These are phyloP conservation scores for Otus scops DNA, from an alignment of 2,797 vertebrate genomes.

Conservation along the genomic window DNA sequence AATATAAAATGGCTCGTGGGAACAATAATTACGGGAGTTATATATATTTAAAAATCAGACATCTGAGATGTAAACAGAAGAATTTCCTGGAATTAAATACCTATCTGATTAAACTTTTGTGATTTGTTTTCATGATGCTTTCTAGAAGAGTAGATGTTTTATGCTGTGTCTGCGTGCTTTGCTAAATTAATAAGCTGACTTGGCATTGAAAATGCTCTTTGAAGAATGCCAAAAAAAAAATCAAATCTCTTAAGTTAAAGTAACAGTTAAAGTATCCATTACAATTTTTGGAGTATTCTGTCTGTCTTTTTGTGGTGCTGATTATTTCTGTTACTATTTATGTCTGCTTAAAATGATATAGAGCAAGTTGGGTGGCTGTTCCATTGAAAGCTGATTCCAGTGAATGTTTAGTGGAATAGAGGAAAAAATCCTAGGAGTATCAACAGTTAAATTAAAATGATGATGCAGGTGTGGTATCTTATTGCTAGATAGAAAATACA, in stretches of 20 bases:
- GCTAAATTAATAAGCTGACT: background rate
- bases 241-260: background rate
- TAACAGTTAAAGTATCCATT: background rate
- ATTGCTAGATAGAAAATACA: background rate
- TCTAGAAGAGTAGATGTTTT: background rate
- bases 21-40: conserved; percentile 21
- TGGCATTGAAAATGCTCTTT: background rate
- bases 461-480: background rate
- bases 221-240: background rate
- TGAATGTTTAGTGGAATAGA: background rate
- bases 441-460: background rate
- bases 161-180: background rate
- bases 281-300: background rate
- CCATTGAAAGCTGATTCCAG: background rate
- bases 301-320: background rate
- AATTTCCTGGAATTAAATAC: conserved; percentile 43
- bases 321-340: background rate
- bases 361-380: background rate
- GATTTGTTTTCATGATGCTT: conserved; percentile 16
- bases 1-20: conserved; percentile 8
- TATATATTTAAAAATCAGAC: conserved; percentile 37
- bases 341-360: background rate
- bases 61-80: conserved; percentile 14
- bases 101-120: conserved; percentile 31
- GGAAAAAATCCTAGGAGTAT: background rate